These are phyloP conservation scores for Rhagonycha lutea DNA, from an alignment of 2,888 invertebrate genomes.

Conservation along the genomic window DNA sequence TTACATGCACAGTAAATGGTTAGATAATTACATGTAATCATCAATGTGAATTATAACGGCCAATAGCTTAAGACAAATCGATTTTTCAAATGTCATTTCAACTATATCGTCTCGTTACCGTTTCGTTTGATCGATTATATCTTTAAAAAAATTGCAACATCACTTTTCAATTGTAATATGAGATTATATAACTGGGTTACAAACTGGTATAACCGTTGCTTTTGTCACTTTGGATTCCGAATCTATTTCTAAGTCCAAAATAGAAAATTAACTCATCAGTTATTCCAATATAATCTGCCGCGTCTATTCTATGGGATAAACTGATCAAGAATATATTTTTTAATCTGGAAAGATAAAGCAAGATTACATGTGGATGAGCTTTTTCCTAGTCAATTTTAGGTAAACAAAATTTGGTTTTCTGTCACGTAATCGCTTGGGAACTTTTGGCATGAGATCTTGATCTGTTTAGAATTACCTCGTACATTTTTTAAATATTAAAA, in stretches of 20 bases:
- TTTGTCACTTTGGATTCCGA: not conserved
- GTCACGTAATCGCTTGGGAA: not conserved
- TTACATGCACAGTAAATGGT: constrained; percentile 19
- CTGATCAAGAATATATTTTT: not conserved
- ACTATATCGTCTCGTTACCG: not conserved
- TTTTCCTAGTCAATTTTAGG: too few relatives aligned
- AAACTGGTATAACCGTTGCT: not conserved
- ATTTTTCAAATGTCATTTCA: not conserved
- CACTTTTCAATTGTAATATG: not conserved
- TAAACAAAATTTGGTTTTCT: not conserved
- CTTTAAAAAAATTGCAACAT: not conserved
- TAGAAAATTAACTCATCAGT: not conserved
- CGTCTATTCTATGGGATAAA: not conserved
- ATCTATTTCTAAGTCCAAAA: not conserved
- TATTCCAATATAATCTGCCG: not conserved
- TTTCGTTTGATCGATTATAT: not conserved
- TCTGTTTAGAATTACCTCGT: not conserved
- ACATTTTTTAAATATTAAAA: not conserved
- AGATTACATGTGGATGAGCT: too few relatives aligned
- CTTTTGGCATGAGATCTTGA: not conserved
- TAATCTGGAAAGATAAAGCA: not conserved
- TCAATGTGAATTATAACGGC: constrained; percentile 7
- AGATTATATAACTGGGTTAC: not conserved
- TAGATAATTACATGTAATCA: constrained; percentile 16
- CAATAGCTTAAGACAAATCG: not conserved